Evolutionary conservation across 30 jellyfish, hydroid and myxozoan species (phyloP).

Genomic region (Aurelia aurita complex sp. Pacific): DNA sequence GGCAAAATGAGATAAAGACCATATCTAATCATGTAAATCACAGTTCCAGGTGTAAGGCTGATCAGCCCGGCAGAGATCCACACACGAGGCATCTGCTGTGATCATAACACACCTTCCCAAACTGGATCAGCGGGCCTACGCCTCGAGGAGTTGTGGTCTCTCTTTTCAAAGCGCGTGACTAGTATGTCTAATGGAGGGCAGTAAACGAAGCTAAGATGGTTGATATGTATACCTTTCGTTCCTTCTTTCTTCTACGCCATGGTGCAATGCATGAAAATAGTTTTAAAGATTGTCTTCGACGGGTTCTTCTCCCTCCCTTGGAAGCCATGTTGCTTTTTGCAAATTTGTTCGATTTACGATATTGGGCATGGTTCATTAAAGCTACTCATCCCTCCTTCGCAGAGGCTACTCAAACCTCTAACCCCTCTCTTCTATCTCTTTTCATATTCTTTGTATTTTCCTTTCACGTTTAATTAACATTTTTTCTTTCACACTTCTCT

Average conservation of each 20-base stretch:
- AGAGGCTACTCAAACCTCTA: background rate
- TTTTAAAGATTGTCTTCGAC: slow-evolving; percentile 64
- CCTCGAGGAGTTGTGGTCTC: too few relatives aligned
- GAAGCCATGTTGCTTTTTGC: slow-evolving; percentile 53
- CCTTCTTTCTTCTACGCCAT: slow-evolving; percentile 81
- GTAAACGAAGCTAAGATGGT: background rate
- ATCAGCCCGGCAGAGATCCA: too few relatives aligned
- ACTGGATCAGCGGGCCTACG: too few relatives aligned
- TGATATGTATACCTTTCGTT: slow-evolving; percentile 26
- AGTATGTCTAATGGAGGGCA: background rate
- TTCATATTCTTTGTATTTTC: too few relatives aligned
- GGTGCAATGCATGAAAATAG: slow-evolving; percentile 73
- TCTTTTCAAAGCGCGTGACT: too few relatives aligned
- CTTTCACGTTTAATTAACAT: too few relatives aligned
- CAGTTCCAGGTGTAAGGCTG: background rate
- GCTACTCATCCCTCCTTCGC: slow-evolving; percentile 43
- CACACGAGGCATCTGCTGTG: too few relatives aligned
- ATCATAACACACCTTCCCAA: too few relatives aligned
- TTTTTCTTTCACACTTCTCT: too few relatives aligned
- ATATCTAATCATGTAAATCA: slow-evolving; percentile 18
- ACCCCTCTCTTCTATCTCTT: too few relatives aligned
- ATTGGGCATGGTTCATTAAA: slow-evolving; percentile 58
- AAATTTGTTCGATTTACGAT: slow-evolving; percentile 19
- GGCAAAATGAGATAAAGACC: background rate
- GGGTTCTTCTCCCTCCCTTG: slow-evolving; percentile 76